Evolutionary conservation across 2,888 invertebrate species (phyloP), one percentile per base, ranked within the genome.

Genomic region (Tenthredo scrophulariae): DNA sequence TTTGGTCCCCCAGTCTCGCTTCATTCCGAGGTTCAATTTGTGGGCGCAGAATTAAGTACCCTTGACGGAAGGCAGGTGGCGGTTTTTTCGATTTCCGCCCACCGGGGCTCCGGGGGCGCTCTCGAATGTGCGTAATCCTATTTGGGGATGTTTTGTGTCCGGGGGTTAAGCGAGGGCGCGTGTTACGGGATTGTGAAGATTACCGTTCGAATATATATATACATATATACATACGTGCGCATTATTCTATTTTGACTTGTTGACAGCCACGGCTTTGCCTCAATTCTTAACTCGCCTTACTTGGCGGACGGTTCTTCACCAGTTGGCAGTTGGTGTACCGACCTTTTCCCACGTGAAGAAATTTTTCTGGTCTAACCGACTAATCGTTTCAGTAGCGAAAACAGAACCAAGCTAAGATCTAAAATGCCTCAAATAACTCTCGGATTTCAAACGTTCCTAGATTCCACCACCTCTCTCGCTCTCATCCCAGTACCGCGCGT

Each of bases 61-160:
- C 77, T 54, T 50, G 77, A 77, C 77, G 77, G 50, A 77, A 77
- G 29, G 77, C 77, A 77, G 77, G 77, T 77, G 77, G 77, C 26
- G 74, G 29, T 77, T 77, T 50, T 77, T 77, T 77, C 54, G 26
- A 77, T 77, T 77, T 77, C 77, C 77, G 46, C 26, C 54, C 29
- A 33, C 67, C 29, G 54, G 50, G 4, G 77, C 54, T 46, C 54
- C 15, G 75, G 6, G 46, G 22, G 46, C 43, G 26, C 13, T 46
- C 15, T 75, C 46, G 46, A 46, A 43, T 46, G n/a, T 46, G 29
- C 77, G 77, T 77, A 77, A 77, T 77, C 77, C 77, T 77, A 77
- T 77, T 77, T 77, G 77, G 77, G 29, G 77, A 77, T 77, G 77
- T 77, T 77, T 77, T 77, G 77, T 77, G 77, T 77, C 77, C 50